Base-by-base conservation (phyloP, 1,140 invertebrate species). In the Drosophila pallidifrons region DNA sequence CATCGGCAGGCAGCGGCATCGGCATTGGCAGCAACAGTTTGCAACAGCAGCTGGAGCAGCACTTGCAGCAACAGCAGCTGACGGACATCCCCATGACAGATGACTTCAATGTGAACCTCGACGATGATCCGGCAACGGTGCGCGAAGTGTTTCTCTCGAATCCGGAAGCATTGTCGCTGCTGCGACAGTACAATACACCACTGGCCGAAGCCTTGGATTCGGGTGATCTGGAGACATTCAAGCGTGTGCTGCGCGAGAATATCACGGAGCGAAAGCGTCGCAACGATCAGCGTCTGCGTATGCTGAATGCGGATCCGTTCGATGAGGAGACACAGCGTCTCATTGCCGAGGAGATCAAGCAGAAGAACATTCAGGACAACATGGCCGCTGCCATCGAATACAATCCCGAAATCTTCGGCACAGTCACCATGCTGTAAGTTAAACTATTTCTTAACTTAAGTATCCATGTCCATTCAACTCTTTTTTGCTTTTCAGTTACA, bases 301-400 rank as follows among this genome's bases (percentile, higher is more conserved):
- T 99, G 95, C 95, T 99, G 93, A 66, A 71, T 81, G 97, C 98
- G 1, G 97, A 99, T 94, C 98, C 98, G 1, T 99, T 99, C 93
- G 98, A 99, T 93, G 95, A 97, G 1, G 98, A 99, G 93, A 97
- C 98, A 0, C 98, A 99, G 92, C 94, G 96, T 77, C 94, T 99
- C 64, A 99, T 99, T 83, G 98, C 98, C 11, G 98, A 99, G 92
- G 98, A 99, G 94, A 99, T 99, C 65, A 95, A 96, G 79, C 96
- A 98, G 86, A 98, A 99, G 91, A 99, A 99, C 93, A 98, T 99
- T 68, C 98, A 99, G 94, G 97, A 97, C 0, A 99, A 99, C 92
- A 99, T 99, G 98, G 98, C 99, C 91, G 98, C 98, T 1, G 99
- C 98, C 1, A 99, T 99, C 95, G 98, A 99, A 91, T 98, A 98